Base-by-base conservation (phyloP, 53 echinoderm and acorn worm species). In the Echinarachnius parma region DNA sequence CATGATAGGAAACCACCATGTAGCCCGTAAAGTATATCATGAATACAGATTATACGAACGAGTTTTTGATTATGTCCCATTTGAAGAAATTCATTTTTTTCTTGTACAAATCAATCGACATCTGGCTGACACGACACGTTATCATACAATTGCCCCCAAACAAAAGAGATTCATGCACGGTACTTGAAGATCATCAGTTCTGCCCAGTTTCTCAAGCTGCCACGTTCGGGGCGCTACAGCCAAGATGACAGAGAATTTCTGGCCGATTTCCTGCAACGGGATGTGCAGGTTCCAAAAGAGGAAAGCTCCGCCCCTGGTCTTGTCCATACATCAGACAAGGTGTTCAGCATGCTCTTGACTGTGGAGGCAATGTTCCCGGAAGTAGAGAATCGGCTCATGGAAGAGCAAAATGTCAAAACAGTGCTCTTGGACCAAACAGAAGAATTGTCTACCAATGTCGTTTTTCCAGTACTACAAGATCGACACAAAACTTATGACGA, bases 201-300 rank as follows among this genome's bases (percentile, higher is more conserved):
- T 5, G 80, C 77, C 1, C 91, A 91, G 61, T 86, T 81, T 65
- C 75, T 91, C 18, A 77, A 67, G 31, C 52, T 49, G 10, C 79
- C 55, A 39, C 31, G n/a, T 27, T 37, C 53, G 26, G 61, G 61
- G 26, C 71, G 60, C 33, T 80, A 70, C 58, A n/a, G 34, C n/a
- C 44, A 70, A 21, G 72, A 75, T 34, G 61, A 81, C 19, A 39
- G 69, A 21, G 62, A 71, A 30, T 70, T 21, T 48, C 34, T 72
- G 49, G 81, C 72, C 24, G 71, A 72, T 33, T 81, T 80, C 27
- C 68, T 71, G 14, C 29, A 58, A 28, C 34, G 31, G 34, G 46
- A 66, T 22, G 61, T 60, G 61, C 61, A 60, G 62, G 62, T 62
- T 21, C 39, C 35, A 62, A n/a, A n/a, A n/a, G 62, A 62, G 42